Evolutionary conservation across 2,797 vertebrate genomes (phyloP), one percentile per base, ranked within the genome.

Genomic region (Enteromius thamalakanensis): DNA sequence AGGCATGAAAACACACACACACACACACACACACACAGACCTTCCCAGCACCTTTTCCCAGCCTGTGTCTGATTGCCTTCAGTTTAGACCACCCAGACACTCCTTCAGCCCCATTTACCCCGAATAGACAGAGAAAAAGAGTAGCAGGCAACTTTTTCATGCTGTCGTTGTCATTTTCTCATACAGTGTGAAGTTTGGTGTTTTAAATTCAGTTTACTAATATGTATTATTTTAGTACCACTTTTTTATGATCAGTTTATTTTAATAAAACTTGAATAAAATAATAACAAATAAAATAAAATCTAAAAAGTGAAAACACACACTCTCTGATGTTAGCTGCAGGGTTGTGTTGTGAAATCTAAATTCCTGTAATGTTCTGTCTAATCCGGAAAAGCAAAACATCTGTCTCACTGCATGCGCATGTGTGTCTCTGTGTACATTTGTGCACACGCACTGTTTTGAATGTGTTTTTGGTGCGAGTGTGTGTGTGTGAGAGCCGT

Each of bases 71-170:
- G 86, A 90, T 85, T 88, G 75, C 67, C 10, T 88, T 91, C 90
- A 86, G 88, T 87, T 84, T 75, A 92, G 95, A 96, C 95, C 94
- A 96, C 94, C 94, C 93, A 96, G 88, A 92, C 79, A 90, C 91
- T 90, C 87, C 91, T 89, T 86, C 93, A 87, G 82, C 91, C 89
- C 88, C 75, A 85, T 91, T 84, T 85, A 82, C 72, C 86, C 67
- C 60, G 74, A 87, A 86, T 79, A 83, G 70, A 71, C 40, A 40
- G 60, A 67, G 19, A 71, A 58, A 78, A 58, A 76, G 51, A 37
- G 42, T 40, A 12, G 60, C 47, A 71, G 55, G 62, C 53, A 83
- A 72, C 85, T 83, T 87, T 76, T 80, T 84, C 90, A 42, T n/a
- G 45, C 29, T 65, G 32, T 67, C 17, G 4, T 21, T 0, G 1